Conservation (phyloP, 1,140 invertebrate species). For the Kradibia gibbosae region DNA sequence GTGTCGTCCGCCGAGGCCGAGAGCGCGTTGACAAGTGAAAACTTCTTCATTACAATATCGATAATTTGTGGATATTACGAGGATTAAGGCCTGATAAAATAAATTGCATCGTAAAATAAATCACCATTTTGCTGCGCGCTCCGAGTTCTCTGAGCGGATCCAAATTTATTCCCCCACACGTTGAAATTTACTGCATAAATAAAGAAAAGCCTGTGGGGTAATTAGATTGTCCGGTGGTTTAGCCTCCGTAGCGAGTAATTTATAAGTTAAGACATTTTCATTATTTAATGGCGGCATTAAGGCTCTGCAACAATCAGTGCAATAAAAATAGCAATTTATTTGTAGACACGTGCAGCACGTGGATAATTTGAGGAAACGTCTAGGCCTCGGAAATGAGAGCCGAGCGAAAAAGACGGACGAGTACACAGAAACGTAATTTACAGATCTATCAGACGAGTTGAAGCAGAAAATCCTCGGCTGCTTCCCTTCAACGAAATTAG, state of each 20-base stretch:
- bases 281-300: neutral
- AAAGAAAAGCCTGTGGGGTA: neutral
- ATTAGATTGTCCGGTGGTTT: neutral
- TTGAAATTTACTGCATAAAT: neutral
- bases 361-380: neutral
- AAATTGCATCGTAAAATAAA: neutral
- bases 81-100: conserved; percentile 6
- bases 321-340: neutral
- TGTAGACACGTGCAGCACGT: neutral
- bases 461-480: neutral
- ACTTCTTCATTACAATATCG: neutral
- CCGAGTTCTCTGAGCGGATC: neutral
- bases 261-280: neutral
- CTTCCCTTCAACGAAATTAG: neutral
- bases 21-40: neutral
- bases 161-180: neutral
- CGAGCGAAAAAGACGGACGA: neutral
- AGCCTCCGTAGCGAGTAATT: neutral
- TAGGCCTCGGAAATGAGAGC: neutral
- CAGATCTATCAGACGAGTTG: neutral
- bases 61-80: neutral
- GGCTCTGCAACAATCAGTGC: neutral
- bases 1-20: no score
- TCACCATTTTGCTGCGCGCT: neutral
- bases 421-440: conserved; percentile 1